Evolutionary conservation across 2,797 vertebrate genomes (phyloP).

Genomic region (Lutjanus argentimaculatus): DNA sequence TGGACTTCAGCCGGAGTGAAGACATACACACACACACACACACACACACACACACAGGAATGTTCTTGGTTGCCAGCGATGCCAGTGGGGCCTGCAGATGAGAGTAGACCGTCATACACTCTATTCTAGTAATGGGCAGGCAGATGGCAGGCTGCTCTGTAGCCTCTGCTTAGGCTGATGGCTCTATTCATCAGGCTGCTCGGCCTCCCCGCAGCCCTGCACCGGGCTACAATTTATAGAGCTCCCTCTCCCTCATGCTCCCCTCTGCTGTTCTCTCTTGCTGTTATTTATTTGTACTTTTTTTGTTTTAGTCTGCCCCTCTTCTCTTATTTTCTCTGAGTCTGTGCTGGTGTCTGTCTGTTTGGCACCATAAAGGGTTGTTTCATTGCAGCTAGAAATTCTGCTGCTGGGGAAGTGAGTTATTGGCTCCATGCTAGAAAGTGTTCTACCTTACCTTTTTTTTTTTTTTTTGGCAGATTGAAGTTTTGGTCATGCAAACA

Average conservation of each 20-base stretch:
- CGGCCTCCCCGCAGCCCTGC: slow-evolving; percentile 75
- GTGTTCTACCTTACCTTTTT: slow-evolving; percentile 22
- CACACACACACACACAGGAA: slow-evolving; percentile 40
- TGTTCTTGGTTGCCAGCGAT: slow-evolving; percentile 55
- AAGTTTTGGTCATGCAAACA: slow-evolving; percentile 42
- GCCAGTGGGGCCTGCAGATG: slow-evolving; percentile 73
- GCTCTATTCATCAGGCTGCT: slow-evolving; percentile 87
- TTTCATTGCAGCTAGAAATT: slow-evolving; percentile 55
- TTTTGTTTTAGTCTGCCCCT: slow-evolving; percentile 59
- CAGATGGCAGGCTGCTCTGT: slow-evolving; percentile 87
- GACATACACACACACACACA: slow-evolving; percentile 19
- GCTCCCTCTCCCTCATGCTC: slow-evolving; percentile 37
- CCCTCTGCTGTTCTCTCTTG: slow-evolving; percentile 49
- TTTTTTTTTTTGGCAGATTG: slow-evolving; percentile 17
- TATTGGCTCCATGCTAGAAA: slow-evolving; percentile 49
- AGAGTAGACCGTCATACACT: slow-evolving; percentile 71
- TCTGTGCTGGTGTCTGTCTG: slow-evolving; percentile 46
- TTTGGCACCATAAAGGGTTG: slow-evolving; percentile 51
- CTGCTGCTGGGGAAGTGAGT: slow-evolving; percentile 57
- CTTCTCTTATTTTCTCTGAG: slow-evolving; percentile 43
- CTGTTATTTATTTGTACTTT: slow-evolving; percentile 77
- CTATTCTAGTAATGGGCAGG: slow-evolving; percentile 86
- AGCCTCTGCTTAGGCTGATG: slow-evolving; percentile 86
- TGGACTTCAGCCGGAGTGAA: slow-evolving; percentile 27
- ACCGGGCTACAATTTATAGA: slow-evolving; percentile 71